Conservation (phyloP, 2,888 invertebrate genomes). For the Mythimna ferrago region DNA sequence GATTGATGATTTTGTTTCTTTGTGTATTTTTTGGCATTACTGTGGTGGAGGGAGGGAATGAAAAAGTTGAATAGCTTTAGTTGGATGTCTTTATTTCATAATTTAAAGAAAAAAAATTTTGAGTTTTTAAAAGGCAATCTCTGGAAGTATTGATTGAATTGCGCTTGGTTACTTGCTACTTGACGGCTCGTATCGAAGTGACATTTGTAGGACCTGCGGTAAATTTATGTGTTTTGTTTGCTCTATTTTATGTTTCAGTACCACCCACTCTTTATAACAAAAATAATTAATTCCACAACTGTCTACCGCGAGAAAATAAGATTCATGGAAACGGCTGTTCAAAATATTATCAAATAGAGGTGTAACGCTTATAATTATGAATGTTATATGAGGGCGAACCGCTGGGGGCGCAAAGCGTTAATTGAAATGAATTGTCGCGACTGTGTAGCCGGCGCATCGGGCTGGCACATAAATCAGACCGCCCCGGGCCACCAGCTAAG, state of each 20-base stretch:
- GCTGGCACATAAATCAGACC: slow-evolving; percentile 87
- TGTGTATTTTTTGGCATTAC: slow-evolving; percentile 28
- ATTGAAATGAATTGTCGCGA: slow-evolving; percentile 90
- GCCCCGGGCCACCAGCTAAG: slow-evolving; percentile 89
- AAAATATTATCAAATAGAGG: slow-evolving; percentile 52
- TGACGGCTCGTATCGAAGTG: not conserved
- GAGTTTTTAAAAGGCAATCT: not conserved
- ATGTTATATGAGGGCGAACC: slow-evolving; percentile 68
- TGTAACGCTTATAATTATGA: slow-evolving; percentile 68
- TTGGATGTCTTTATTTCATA: not conserved
- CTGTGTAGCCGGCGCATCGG: slow-evolving; percentile 85
- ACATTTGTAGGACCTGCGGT: not conserved
- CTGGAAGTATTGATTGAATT: not conserved
- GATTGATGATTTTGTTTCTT: slow-evolving; percentile 68
- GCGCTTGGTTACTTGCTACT: not conserved
- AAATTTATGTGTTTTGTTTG: not conserved
- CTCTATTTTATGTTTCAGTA: not conserved
- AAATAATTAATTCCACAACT: not conserved
- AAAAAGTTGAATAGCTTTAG: slow-evolving; percentile 31
- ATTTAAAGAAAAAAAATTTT: not conserved
- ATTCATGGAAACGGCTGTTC: slow-evolving; percentile 18
- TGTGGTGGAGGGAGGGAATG: slow-evolving; percentile 26
- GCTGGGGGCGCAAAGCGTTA: slow-evolving; percentile 82
- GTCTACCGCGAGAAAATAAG: slow-evolving; percentile 9
- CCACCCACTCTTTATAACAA: not conserved